Percentiles rank a stretch among this genome's conserved stretches.
These are phyloP conservation scores for Hartigia nigra DNA, from an alignment of 2,888 invertebrate genomes.

Conservation along the genomic window DNA sequence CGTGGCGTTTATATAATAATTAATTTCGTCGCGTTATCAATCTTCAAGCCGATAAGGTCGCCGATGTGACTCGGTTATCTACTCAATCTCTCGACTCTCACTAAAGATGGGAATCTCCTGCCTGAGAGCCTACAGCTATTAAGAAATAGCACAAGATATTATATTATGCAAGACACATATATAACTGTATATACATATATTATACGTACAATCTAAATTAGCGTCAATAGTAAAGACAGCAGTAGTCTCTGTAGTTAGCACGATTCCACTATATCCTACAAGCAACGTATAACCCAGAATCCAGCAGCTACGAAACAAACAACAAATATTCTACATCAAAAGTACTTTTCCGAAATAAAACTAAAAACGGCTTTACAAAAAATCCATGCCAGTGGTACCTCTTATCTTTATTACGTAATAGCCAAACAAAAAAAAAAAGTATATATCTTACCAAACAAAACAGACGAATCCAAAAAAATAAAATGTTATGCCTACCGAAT, in stretches of 20 bases:
- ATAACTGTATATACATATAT: background rate
- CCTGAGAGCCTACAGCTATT: background rate
- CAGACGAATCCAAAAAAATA: background rate
- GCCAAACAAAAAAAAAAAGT: no score
- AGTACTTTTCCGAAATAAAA: background rate
- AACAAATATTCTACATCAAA: background rate
- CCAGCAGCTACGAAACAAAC: background rate
- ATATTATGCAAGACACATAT: background rate
- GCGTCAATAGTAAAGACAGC: background rate
- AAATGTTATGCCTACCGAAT: background rate
- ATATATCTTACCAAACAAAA: background rate
- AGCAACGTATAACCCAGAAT: background rate
- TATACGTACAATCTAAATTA: background rate
- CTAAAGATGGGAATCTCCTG: no score
- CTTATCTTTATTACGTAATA: background rate
- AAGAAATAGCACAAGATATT: background rate
- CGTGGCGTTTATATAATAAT: constrained; percentile 39
- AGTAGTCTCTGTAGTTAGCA: background rate
- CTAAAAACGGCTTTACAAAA: background rate
- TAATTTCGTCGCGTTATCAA: constrained; percentile 43
- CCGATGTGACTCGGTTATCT: background rate
- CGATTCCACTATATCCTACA: background rate
- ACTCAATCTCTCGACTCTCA: no score
- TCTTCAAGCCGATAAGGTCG: constrained; percentile 21
- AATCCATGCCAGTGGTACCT: background rate